Conservation (phyloP, 1,140 invertebrate genomes). For the Pseudomyrmex concolor region DNA sequence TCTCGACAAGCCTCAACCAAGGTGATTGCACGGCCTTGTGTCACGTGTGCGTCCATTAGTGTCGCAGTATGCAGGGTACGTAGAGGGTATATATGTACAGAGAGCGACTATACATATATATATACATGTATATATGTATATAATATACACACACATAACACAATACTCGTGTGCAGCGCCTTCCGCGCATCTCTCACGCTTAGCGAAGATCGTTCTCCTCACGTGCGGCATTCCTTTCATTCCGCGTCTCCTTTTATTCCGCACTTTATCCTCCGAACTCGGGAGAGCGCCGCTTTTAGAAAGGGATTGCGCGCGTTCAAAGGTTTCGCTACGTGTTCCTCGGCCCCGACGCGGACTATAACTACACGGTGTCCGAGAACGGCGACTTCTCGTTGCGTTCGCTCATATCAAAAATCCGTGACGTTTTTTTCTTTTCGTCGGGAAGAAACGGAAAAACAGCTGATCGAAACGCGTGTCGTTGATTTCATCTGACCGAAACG, state of each 20-base stretch:
- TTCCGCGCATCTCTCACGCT: not conserved
- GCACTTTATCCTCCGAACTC: slow-evolving; percentile 22
- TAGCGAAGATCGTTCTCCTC: slow-evolving; percentile 23
- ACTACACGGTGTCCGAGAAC: slow-evolving; percentile 23
- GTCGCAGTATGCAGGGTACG: slow-evolving; percentile 41
- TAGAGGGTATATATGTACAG: slow-evolving; percentile 20
- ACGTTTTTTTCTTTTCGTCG: not conserved
- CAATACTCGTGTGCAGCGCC: not conserved
- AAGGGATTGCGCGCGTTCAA: slow-evolving; percentile 45
- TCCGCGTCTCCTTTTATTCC: slow-evolving; percentile 14
- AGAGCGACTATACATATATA: no score
- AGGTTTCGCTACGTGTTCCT: slow-evolving; percentile 31
- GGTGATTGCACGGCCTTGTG: slow-evolving; percentile 60
- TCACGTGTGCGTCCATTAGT: slow-evolving; percentile 58
- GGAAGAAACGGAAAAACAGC: no score
- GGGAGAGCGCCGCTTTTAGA: slow-evolving; percentile 48
- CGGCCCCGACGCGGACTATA: not conserved
- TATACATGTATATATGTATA: not conserved
- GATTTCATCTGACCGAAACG: no score
- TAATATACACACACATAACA: no score
- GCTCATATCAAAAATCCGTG: not conserved
- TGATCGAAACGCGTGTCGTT: no score
- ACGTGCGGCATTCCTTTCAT: slow-evolving; percentile 44
- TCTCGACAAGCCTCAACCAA: slow-evolving; percentile 41
- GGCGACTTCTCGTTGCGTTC: not conserved